Base-by-base conservation (phyloP, 1,140 invertebrate species). In the Octopus sinensis region DNA sequence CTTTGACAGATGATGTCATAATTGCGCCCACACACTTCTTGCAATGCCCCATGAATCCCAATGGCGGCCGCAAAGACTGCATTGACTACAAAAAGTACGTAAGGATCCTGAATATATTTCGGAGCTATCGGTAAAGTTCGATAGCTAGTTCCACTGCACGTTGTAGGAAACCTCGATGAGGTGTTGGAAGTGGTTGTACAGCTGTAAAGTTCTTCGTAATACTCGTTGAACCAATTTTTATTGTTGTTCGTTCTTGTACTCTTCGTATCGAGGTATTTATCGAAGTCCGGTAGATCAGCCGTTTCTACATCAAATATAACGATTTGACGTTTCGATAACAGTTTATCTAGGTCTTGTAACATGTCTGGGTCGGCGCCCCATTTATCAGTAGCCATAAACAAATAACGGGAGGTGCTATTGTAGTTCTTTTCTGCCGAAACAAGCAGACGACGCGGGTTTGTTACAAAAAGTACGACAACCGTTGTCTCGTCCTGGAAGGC, bases 341-440 rank as follows among this genome's bases (percentile, higher is more conserved):
- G 76, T 5, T 93, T 92, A 84, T 95, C 93, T 4, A 95, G 85
- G 0, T 93, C 93, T 83, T 93, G 92, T 0, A 94, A 92, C 4
- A 94, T 89, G 82, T 94, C 93, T n/a, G 92, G 91, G 85, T 95
- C 94, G 79, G 93, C 93, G 9, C 95, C 95, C 95, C 95, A 95
- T 10, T 94, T 94, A 87, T 96, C 95, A 81, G 94, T 94, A 3
- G 94, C 95, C 51, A 96, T 92, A 93, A 94, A 95, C 71, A 93
- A 92, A 84, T 94, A 94, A 12, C 84, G 81, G 7, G 83, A 82
- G 12, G 82, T 84, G 5, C 89, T 84, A 51, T 86, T 84, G 17
- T 88, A 91, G 76, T 91, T 90, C 0, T 89, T 91, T 5, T 92
- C 91, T 54, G 87, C 87, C n/a, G 92, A 85, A n/a, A 92, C 83